A percentile compares a stretch with the other conserved stretches of the same genome.
phyloP scores from a whole-genome alignment of 2,888 invertebrate species.

The Chorisops tibialis region DNA sequence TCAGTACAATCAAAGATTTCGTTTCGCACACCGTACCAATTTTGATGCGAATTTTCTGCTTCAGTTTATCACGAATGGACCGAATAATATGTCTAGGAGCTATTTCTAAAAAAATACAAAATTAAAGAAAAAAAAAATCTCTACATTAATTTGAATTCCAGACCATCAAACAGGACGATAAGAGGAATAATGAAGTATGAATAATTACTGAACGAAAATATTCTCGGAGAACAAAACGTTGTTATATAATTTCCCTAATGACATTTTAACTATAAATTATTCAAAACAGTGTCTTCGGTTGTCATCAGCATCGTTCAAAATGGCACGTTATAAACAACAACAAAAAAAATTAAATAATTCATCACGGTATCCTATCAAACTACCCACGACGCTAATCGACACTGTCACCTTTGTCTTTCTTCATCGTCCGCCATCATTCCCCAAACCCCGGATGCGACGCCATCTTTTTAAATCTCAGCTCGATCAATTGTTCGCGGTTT shows the following conservation, averaged over 20 bases:
- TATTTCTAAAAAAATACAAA: neutral
- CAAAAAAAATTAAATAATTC: slow-evolving; percentile 14
- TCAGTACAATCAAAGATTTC: no score
- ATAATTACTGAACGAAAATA: neutral
- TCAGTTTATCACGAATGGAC: no score
- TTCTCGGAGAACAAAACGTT: slow-evolving; percentile 12
- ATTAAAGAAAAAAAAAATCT: no score
- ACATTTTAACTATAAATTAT: slow-evolving; percentile 22
- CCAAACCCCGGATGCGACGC: neutral
- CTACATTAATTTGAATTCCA: no score
- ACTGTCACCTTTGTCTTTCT: neutral
- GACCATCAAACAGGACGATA: slow-evolving; percentile 16
- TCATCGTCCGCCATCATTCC: neutral
- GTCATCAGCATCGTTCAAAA: neutral
- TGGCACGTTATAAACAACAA: slow-evolving; percentile 20
- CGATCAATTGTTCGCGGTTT: slow-evolving; percentile 30
- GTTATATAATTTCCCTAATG: slow-evolving; percentile 19
- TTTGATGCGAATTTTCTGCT: no score
- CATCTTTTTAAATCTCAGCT: slow-evolving; percentile 30
- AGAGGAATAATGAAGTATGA: slow-evolving; percentile 2
- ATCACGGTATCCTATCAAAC: neutral
- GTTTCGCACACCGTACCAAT: no score
- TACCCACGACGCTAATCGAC: neutral
- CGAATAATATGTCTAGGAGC: no score
- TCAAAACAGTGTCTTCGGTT: slow-evolving; percentile 4